Percentiles rank a stretch among this genome's conserved stretches.
phyloP scores from a whole-genome alignment of 2,888 invertebrate species.

The Trissolcus japonicus region DNA sequence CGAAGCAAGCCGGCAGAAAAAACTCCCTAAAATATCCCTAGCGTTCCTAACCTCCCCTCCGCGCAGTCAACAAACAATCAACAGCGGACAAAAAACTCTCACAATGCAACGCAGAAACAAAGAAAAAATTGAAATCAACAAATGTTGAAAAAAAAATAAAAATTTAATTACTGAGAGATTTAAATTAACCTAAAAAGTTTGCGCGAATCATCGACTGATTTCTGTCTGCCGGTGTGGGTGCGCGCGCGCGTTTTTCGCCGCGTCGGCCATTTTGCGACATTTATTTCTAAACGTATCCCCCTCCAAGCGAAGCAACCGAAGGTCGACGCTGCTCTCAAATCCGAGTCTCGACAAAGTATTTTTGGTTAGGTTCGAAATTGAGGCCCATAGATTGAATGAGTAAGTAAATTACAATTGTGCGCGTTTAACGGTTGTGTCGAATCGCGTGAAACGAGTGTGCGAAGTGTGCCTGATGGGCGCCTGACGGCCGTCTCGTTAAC shows the following conservation, averaged over 20 bases:
- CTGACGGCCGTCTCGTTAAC: not conserved
- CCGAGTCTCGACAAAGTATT: slow-evolving; percentile 65
- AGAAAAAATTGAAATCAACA: not conserved
- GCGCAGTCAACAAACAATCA: not conserved
- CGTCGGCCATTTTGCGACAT: slow-evolving; percentile 71
- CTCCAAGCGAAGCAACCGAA: slow-evolving; percentile 73
- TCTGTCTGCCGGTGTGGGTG: slow-evolving; percentile 9
- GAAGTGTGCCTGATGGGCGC: slow-evolving; percentile 1
- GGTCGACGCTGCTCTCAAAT: slow-evolving; percentile 72
- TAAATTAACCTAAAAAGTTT: not conserved
- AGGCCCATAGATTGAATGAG: slow-evolving; percentile 60
- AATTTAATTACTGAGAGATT: not conserved
- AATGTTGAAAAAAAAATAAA: not conserved
- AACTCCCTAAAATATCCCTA: not conserved
- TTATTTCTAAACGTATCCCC: slow-evolving; percentile 69
- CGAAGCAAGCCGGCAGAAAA: not conserved
- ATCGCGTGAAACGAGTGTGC: too few relatives aligned
- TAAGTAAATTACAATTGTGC: slow-evolving; percentile 63
- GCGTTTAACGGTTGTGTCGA: too few relatives aligned
- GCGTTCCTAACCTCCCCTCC: not conserved
- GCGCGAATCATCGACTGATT: not conserved
- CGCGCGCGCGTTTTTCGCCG: slow-evolving; percentile 18
- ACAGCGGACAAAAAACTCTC: too few relatives aligned
- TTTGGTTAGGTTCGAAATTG: slow-evolving; percentile 70
- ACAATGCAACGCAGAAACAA: too few relatives aligned